phyloP scores from a whole-genome alignment of 1,140 invertebrate genomes.

The Propsilocerus akamusi region DNA sequence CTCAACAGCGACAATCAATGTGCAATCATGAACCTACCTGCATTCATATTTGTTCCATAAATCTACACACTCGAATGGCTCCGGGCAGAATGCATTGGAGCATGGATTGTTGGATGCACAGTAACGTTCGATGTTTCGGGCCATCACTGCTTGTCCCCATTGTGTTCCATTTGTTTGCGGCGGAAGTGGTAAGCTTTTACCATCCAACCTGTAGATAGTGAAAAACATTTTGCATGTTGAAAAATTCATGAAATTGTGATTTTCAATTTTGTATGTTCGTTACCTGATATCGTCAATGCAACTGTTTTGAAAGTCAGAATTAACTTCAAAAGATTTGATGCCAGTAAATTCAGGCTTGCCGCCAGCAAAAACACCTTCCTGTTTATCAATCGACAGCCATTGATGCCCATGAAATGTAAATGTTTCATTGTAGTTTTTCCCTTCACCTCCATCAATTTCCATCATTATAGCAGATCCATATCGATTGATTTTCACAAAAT shows the following conservation, averaged over 20 bases:
- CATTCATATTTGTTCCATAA: slow-evolving; percentile 48
- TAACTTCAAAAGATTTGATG: slow-evolving; percentile 37
- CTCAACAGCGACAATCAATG: no score
- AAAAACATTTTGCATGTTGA: neutral
- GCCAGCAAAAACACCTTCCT: slow-evolving; percentile 43
- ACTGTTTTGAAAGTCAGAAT: slow-evolving; percentile 37
- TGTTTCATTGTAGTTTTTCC: slow-evolving; percentile 44
- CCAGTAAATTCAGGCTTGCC: slow-evolving; percentile 46
- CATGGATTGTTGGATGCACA: slow-evolving; percentile 44
- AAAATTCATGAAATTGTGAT: neutral
- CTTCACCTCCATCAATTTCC: slow-evolving; percentile 50
- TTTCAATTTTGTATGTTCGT: slow-evolving; percentile 4
- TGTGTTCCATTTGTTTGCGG: slow-evolving; percentile 41
- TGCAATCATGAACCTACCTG: slow-evolving; percentile 29
- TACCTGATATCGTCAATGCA: slow-evolving; percentile 26
- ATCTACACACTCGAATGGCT: slow-evolving; percentile 42
- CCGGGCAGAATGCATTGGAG: slow-evolving; percentile 33
- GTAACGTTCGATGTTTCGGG: slow-evolving; percentile 25
- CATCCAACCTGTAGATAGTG: slow-evolving; percentile 32
- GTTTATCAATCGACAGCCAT: slow-evolving; percentile 38
- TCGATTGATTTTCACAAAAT: slow-evolving; percentile 37
- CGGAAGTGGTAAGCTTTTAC: slow-evolving; percentile 38
- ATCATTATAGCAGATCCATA: slow-evolving; percentile 43
- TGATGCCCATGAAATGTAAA: slow-evolving; percentile 39
- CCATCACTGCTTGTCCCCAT: slow-evolving; percentile 38